phyloP scores from a whole-genome alignment of 1,140 invertebrate genomes.

The Hycleus cichorii region DNA sequence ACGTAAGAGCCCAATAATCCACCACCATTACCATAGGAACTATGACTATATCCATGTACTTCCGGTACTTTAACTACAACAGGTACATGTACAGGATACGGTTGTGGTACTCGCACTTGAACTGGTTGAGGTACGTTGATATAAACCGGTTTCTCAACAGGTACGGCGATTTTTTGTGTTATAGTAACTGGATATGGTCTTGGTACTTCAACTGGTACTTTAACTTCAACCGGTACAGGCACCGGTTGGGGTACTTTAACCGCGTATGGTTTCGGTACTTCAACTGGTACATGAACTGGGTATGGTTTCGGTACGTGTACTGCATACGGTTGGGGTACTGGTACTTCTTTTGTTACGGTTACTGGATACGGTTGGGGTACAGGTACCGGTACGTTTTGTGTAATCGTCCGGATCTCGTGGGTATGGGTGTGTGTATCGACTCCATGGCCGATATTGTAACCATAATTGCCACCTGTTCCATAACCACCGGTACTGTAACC shows the following conservation, averaged over 20 bases:
- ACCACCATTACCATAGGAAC: no score
- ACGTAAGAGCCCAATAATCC: no score
- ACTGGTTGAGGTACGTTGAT: conserved; percentile 16
- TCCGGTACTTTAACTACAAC: conserved; percentile 22
- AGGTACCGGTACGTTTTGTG: conserved; percentile 29
- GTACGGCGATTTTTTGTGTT: conserved; percentile 27
- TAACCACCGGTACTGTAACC: background rate
- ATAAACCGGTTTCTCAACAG: conserved; percentile 28
- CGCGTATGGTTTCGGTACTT: conserved; percentile 5
- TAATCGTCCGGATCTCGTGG: conserved; percentile 20
- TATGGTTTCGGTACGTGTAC: conserved; percentile 24
- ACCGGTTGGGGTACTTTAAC: conserved; percentile 7
- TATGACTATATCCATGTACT: background rate
- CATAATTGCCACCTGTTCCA: background rate
- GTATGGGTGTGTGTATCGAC: conserved; percentile 8
- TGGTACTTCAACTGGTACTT: conserved; percentile 28
- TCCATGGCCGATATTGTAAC: background rate
- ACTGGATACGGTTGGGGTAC: conserved; percentile 41
- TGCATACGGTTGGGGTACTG: conserved; percentile 21
- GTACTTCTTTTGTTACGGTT: conserved; percentile 20
- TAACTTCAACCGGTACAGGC: conserved; percentile 15
- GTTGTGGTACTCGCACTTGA: conserved; percentile 3
- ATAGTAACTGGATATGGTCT: conserved; percentile 31
- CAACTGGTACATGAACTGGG: conserved; percentile 15
- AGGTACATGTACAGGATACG: conserved; percentile 20